Evolutionary conservation across 92 coral and sea anemone genomes (phyloP).

Genomic region (Palythoa grandiflora): DNA sequence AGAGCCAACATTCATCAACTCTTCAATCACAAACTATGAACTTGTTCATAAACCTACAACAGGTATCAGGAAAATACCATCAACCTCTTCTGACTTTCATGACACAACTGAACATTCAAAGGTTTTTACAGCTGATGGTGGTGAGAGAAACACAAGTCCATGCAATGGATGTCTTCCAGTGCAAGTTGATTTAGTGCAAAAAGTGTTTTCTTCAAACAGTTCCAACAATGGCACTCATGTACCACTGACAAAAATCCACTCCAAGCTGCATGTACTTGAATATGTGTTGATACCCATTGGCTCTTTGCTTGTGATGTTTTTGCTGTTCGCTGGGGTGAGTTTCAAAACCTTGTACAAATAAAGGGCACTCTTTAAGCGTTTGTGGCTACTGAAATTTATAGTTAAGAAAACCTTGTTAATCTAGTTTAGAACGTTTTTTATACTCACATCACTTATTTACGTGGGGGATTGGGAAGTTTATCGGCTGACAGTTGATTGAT

Average conservation of each 20-base stretch:
- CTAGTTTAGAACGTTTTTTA: too few relatives aligned
- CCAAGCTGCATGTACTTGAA: slow-evolving; percentile 50
- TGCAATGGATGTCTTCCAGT: neutral
- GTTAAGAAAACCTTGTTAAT: too few relatives aligned
- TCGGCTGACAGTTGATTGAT: too few relatives aligned
- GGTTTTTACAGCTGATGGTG: neutral
- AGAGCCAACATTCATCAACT: neutral
- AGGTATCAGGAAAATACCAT: neutral
- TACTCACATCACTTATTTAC: too few relatives aligned
- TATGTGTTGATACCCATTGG: slow-evolving; percentile 75
- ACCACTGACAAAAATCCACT: slow-evolving; percentile 24
- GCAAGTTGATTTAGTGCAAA: neutral
- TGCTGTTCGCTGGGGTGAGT: slow-evolving; percentile 66
- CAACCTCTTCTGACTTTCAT: neutral
- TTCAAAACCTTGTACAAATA: neutral
- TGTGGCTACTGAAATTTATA: too few relatives aligned
- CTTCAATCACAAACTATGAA: neutral
- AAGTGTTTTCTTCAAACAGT: neutral
- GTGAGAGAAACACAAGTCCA: neutral
- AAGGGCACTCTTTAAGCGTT: too few relatives aligned
- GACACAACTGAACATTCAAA: neutral
- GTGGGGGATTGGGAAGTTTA: too few relatives aligned
- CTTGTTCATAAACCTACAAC: neutral
- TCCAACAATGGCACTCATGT: slow-evolving; percentile 29
- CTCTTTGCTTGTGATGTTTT: slow-evolving; percentile 53